Conservation (phyloP, 2,797 vertebrate species). For the Chromis chromis region DNA sequence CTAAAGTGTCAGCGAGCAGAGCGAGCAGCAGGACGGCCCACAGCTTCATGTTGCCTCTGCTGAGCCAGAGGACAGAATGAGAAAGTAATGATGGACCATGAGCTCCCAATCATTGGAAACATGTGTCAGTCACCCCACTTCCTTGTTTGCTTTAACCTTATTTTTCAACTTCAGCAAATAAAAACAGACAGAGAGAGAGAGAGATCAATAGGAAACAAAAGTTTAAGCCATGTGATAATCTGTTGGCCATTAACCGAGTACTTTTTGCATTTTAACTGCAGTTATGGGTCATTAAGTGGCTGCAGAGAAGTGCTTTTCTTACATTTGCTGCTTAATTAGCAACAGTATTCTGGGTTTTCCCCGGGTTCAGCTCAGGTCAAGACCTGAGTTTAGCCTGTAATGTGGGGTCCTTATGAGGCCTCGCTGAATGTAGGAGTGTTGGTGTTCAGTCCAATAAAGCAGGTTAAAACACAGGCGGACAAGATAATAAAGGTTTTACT, state of each 20-base stretch:
- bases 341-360: not conserved
- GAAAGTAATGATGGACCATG: constrained; percentile 38
- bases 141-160: constrained; percentile 74
- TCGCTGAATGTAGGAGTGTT: not conserved
- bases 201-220: constrained; percentile 41
- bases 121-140: constrained; percentile 76
- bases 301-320: not conserved
- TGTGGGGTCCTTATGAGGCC: not conserved
- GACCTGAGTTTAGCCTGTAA: not conserved
- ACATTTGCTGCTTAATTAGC: not conserved
- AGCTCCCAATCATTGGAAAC: constrained; percentile 74
- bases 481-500: too few relatives aligned
- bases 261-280: not conserved
- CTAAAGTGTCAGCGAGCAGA: constrained; percentile 54
- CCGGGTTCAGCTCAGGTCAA: not conserved
- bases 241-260: not conserved
- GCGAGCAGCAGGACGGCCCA: constrained; percentile 67
- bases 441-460: not conserved
- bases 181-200: constrained; percentile 29
- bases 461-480: too few relatives aligned
- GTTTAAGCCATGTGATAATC: constrained; percentile 1
- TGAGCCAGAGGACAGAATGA: constrained; percentile 56
- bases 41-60: constrained; percentile 74
- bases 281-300: not conserved
- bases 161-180: constrained; percentile 55